Base-by-base conservation (phyloP, 2,888 invertebrate genomes). In the Acleris literana region DNA sequence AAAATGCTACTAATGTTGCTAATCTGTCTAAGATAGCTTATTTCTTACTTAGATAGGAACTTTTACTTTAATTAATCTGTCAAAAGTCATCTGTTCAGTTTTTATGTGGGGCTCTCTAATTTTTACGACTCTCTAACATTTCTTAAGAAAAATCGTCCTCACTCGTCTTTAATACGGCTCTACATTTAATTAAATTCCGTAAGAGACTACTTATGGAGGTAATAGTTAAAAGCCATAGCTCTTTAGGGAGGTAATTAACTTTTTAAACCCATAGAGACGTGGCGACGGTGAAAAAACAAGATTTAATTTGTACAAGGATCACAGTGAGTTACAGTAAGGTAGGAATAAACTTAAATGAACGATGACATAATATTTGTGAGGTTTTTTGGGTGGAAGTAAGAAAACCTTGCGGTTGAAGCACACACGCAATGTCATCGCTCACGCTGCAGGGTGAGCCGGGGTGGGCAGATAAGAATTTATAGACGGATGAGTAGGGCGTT, bases 391-490 rank as follows among this genome's bases (percentile, higher is more conserved):
- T 39, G 39, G 13, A 39, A 39, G 39, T 66, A 76, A 72, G 72
- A 75, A 77, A 74, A 77, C 74, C 75, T 75, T 73, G 72, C 72
- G 76, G 80, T 79, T 77, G 77, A 75, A 76, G 78, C 77, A 83
- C 76, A 81, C 81, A 83, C 82, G 86, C 86, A 78, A 79, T 81
- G 84, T 88, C 87, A 88, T 88, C 85, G 82, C 83, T 87, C 87
- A 89, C 81, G 81, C 80, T 80, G 81, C 75, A 74, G 79, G 80
- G 78, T 76, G 77, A 80, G 80, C 79, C 81, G 79, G 80, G 80
- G 81, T 78, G 82, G 81, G 76, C 76, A 85, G 87, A 88, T 88
- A 88, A 88, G 86, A 86, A 88, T 90, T 88, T 87, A 86, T 87
- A 86, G 86, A 85, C 82, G 86, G 86, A 86, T 84, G 84, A 84